Conservation (phyloP, 2,797 vertebrate genomes). For the Staurois parvus region DNA sequence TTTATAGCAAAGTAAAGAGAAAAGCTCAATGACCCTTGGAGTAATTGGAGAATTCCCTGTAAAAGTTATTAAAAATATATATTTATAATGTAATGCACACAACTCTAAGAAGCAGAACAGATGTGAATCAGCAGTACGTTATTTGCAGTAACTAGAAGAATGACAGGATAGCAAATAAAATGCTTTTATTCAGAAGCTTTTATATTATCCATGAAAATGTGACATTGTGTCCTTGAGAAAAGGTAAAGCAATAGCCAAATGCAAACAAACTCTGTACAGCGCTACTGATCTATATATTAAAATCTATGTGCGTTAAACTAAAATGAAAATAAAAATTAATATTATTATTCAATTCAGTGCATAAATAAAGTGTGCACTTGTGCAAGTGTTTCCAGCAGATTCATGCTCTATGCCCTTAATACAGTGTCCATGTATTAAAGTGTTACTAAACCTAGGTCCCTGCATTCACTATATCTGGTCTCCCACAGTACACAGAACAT, state of each 20-base stretch:
- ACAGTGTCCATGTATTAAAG: too few species aligned
- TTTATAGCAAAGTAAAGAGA: neutral
- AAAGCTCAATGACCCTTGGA: conserved; percentile 20
- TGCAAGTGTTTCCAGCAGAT: too few species aligned
- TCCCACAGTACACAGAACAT: too few species aligned
- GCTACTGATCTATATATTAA: too few species aligned
- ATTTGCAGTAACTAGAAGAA: conserved; percentile 1
- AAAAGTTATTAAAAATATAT: neutral
- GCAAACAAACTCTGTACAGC: too few species aligned
- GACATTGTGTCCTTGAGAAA: conserved; percentile 20
- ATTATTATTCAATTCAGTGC: too few species aligned
- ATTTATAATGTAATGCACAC: conserved; percentile 20
- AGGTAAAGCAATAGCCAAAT: neutral
- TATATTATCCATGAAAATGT: neutral
- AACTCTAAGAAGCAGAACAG: conserved; percentile 3
- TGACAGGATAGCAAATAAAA: neutral
- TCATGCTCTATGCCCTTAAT: too few species aligned
- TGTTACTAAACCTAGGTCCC: too few species aligned
- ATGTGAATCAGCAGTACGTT: conserved; percentile 15
- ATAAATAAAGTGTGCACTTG: too few species aligned
- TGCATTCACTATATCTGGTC: too few species aligned
- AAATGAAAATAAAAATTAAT: too few species aligned
- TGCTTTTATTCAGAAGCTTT: neutral
- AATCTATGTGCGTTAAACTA: too few species aligned
- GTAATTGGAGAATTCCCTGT: conserved; percentile 14